phyloP scores from a whole-genome alignment of 2,888 invertebrate genomes.

The Ormyrus pomaceus region DNA sequence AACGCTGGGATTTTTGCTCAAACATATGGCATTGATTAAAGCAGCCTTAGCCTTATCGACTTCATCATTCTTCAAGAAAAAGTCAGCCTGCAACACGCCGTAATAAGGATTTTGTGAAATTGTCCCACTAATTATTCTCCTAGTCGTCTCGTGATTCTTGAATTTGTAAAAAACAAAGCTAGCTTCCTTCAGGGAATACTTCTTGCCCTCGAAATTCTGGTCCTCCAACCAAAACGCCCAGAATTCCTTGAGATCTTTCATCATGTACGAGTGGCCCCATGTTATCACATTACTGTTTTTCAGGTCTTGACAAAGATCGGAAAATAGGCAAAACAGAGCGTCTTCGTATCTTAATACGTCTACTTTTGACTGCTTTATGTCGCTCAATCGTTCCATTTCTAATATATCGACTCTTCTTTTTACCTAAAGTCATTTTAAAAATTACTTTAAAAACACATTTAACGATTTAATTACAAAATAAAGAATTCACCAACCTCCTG shows the following conservation, averaged over 20 bases:
- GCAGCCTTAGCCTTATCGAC: constrained; percentile 52
- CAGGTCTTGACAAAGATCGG: constrained; percentile 53
- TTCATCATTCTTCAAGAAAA: constrained; percentile 55
- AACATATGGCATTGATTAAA: constrained; percentile 51
- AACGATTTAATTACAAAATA: too few relatives aligned
- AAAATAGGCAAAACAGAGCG: constrained; percentile 48
- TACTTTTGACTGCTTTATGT: constrained; percentile 50
- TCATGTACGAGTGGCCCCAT: constrained; percentile 55
- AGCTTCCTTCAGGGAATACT: constrained; percentile 52
- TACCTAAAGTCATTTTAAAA: constrained; percentile 23
- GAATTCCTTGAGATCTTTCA: constrained; percentile 54
- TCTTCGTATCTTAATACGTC: constrained; percentile 55
- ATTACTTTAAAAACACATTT: not conserved
- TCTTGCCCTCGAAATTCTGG: constrained; percentile 55
- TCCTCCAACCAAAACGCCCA: constrained; percentile 57
- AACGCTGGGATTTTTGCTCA: constrained; percentile 50
- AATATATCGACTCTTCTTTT: constrained; percentile 50
- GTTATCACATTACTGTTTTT: constrained; percentile 55
- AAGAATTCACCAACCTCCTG: constrained; percentile 35
- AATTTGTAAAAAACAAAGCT: constrained; percentile 50
- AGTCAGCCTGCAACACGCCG: constrained; percentile 52
- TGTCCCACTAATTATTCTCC: constrained; percentile 40
- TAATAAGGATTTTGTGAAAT: constrained; percentile 56
- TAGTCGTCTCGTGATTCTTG: constrained; percentile 49
- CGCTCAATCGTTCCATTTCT: constrained; percentile 48